Base-by-base conservation (phyloP, 2,113 vertebrate species). In the Phalacrocorax brasilianus region DNA sequence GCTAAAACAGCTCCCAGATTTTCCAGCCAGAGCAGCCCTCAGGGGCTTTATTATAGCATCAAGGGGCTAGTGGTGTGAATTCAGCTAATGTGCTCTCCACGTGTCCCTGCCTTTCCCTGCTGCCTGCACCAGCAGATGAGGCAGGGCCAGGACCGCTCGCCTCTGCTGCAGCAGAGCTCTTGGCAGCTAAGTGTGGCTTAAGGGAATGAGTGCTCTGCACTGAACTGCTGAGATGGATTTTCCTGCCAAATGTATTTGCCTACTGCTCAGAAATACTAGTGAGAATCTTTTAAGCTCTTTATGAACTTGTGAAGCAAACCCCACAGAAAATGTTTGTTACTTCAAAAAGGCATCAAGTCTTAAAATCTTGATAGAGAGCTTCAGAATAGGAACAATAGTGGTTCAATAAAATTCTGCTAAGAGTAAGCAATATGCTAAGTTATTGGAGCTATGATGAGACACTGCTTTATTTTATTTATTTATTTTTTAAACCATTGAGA, bases 141-240 rank as follows among this genome's bases (percentile, higher is more conserved):
- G 50, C 58, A 27, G 26, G 40, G 27, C 63, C 1, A 1, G 40
- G 45, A 33, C 38, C 2, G 5, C 71, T 88, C 3, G 1, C 20
- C 61, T 62, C 15, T 6, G 5, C 50, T 45, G 47, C 0, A 0
- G 52, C 30, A 75, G 28, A 42, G 61, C 44, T 92, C 32, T 62
- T 59, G 78, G 44, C 50, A 71, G 61, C 83, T 47, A 30, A 21
- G 40, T 1, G 0, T 13, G 40, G 50, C 73, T 94, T 35, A 23
- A 44, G 49, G 70, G 28, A 52, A 12, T 0, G 4, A 52, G 44
- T 0, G 0, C 47, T 62, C 42, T 1, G 8, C 23, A 7, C 35
- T 26, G 23, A 65, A 12, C 55, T 49, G 63, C 40, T 47, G 55
- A 59, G 75, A 33, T n/a, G 42, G 4, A 14, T 55, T 61, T 62